Base-by-base conservation (phyloP, 2,113 vertebrate species). In the Ammodytes dubius region DNA sequence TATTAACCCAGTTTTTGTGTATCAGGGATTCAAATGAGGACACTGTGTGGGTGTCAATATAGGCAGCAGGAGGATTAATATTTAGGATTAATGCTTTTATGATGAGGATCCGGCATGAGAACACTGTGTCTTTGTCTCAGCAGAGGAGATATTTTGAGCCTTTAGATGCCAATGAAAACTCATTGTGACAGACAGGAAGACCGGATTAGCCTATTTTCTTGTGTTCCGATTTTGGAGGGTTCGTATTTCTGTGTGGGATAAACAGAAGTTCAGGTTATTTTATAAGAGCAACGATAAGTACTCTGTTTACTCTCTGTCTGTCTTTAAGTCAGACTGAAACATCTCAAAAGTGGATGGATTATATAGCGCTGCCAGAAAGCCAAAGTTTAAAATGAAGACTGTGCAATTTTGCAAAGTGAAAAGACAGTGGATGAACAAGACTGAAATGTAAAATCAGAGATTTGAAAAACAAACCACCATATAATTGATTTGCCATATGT, bases 131-230 rank as follows among this genome's bases (percentile, higher is more conserved):
- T 86, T 87, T 90, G 81, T 92, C 56, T 81, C 11, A 63, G 58
- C 8, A 0, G 7, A 17, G 43, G n/a, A 66, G 40, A 71, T 74
- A 59, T 79, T 85, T 67, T 15, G 81, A 40, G 53, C 47, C 63
- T 81, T 86, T 71, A 78, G 4, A 84, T 75, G 45, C 79, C 6
- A 79, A 77, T 90, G 66, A 83, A 89, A 82, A 39, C 54, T 81
- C 70, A 42, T 63, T 91, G 86, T 82, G 68, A 79, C 75, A 77
- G 79, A 87, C 77, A 80, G 83, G 86, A 89, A 84, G 79, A 82
- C 76, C 60, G 85, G 89, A 92, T 90, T 94, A 91, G 87, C 91
- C 93, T 81, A 90, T 40, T 92, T 27, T 95, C 49, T 61, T 65
- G 8, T 75, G 61, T 39, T 90, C 73, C 7, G 52, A 13, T 86